Evolutionary conservation across 2,797 vertebrate genomes (phyloP), one percentile per base, ranked within the genome.

Genomic region (Eutrigla gurnardus): DNA sequence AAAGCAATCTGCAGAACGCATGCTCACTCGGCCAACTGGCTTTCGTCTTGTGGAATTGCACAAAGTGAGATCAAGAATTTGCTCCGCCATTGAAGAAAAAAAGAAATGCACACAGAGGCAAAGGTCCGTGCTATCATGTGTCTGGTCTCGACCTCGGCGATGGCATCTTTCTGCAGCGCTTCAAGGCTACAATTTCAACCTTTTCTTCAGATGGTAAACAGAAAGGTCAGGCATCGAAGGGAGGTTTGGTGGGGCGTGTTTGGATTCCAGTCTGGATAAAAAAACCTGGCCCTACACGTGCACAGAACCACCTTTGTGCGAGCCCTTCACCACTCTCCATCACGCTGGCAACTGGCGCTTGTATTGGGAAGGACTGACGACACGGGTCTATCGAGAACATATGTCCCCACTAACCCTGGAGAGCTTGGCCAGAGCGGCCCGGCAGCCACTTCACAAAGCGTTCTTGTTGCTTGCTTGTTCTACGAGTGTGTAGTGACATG

Each of bases 301-400:
- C 76, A 91, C 87, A 91, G 83, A 86, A 79, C 69, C 73, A 78
- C 82, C 89, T 89, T 89, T 89, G 88, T 90, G 67, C 6, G 37
- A 80, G 70, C 63, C 70, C 67, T 70, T 43, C 50, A 4, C 53
- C 62, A 2, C 90, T 77, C 86, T 90, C 78, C 86, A 81, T 88
- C 86, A 85, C 46, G 83, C 86, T 89, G 89, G 91, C 86, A 88
- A 80, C 87, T 81, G 75, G 70, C 35, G 2, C 87, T 82, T 70
- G 87, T 55, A 61, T 45, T 43, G 76, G 86, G 76, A 88, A 82
- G 79, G 76, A 77, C 75, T 83, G 86, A 87, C 83, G 66, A 88
- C 80, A 81, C 83, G 5, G 60, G 69, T 84, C 88, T 80, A 79
- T 86, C 15, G 67, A 83, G 78, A 90, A 90, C 89, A 89, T 72